phyloP scores from a whole-genome alignment of 2,888 invertebrate species.

The Hirtodrosophila duncani region DNA sequence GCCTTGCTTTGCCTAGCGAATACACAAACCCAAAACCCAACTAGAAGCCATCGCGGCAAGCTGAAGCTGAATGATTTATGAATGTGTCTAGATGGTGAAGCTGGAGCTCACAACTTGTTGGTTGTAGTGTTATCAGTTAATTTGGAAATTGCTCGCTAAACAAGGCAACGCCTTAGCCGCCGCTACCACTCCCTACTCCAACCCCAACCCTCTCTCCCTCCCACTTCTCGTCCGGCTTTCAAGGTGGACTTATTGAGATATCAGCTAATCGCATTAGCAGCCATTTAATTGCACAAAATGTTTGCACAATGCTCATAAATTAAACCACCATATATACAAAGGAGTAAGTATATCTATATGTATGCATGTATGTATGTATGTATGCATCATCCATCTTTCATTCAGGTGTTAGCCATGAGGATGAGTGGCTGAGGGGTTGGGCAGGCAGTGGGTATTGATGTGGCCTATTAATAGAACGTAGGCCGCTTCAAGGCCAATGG shows the following conservation, averaged over 20 bases:
- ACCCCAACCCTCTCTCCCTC: too few relatives aligned
- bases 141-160: constrained; percentile 29
- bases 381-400: too few relatives aligned
- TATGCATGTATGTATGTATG: too few relatives aligned
- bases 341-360: too few relatives aligned
- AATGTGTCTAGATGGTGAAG: not conserved
- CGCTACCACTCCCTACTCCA: too few relatives aligned
- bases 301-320: constrained; percentile 11
- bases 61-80: constrained; percentile 44
- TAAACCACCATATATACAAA: not conserved
- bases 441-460: too few relatives aligned
- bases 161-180: constrained; percentile 7
- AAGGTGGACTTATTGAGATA: not conserved
- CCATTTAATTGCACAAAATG: constrained; percentile 27
- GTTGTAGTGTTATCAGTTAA: constrained; percentile 25
- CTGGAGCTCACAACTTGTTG: not conserved
- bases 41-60: constrained; percentile 1
- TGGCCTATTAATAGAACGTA: constrained; percentile 24
- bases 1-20: constrained; percentile 3
- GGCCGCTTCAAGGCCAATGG: constrained; percentile 60
- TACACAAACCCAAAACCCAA: constrained; percentile 9
- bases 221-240: not conserved
- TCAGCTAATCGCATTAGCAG: constrained; percentile 25
- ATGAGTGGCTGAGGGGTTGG: not conserved
- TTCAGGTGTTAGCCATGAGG: constrained; percentile 2